These are phyloP conservation scores for Bolborhynchus lineola DNA, from an alignment of 2,113 vertebrate species.

Conservation along the genomic window DNA sequence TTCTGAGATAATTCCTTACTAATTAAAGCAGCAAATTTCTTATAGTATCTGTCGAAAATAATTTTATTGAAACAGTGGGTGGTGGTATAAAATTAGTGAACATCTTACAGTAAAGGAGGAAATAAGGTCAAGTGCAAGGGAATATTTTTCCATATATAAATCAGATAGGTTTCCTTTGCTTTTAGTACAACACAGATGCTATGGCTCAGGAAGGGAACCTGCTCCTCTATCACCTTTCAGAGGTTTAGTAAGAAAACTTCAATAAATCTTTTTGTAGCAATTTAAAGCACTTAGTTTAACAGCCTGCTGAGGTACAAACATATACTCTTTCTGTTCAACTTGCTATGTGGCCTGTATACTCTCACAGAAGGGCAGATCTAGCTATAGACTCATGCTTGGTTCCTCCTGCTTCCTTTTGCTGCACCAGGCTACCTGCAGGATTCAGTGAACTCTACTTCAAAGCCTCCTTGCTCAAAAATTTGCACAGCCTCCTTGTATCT, in stretches of 20 bases:
- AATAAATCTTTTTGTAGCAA: neutral
- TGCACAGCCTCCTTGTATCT: neutral
- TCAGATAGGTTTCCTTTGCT: neutral
- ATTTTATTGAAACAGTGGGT: conserved; percentile 15
- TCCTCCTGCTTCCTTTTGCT: neutral
- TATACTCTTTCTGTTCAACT: neutral
- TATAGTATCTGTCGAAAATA: conserved; percentile 5
- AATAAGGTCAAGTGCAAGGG: neutral
- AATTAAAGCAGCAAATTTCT: conserved; percentile 33
- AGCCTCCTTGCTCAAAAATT: neutral
- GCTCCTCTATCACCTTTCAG: neutral
- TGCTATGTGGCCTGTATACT: neutral
- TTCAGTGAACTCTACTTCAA: neutral
- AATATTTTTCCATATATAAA: neutral
- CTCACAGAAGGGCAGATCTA: neutral
- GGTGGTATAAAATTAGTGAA: neutral
- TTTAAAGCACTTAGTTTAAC: neutral
- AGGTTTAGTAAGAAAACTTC: neutral
- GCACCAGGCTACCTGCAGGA: neutral
- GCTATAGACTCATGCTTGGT: neutral
- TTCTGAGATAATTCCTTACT: conserved; percentile 22
- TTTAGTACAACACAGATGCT: neutral
- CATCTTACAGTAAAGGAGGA: neutral
- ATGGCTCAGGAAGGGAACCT: neutral
- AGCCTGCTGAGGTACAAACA: neutral